Evolutionary conservation across 2,113 vertebrate species (phyloP).

Genomic region (Sturnira hondurensis): DNA sequence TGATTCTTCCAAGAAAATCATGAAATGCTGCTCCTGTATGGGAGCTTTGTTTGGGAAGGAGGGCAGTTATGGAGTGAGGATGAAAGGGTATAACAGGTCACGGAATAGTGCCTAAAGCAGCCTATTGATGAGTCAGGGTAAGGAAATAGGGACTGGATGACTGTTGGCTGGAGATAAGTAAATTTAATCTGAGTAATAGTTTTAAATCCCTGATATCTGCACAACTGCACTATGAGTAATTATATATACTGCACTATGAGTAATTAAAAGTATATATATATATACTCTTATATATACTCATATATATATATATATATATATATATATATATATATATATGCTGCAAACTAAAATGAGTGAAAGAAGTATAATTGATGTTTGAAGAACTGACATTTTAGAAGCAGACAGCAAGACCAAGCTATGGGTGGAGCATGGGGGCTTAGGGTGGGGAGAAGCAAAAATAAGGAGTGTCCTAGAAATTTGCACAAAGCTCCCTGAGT

Average conservation of each 20-base stretch:
- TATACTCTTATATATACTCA: too few relatives aligned
- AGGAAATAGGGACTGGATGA: background rate
- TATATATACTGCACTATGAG: fast-evolving
- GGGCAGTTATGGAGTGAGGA: fast-evolving
- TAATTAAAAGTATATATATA: too few relatives aligned
- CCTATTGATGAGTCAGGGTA: background rate
- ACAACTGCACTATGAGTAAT: background rate
- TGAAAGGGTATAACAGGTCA: background rate
- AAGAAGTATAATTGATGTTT: background rate
- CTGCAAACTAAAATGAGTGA: background rate
- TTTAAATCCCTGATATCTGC: background rate
- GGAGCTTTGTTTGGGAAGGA: background rate
- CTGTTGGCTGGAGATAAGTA: background rate
- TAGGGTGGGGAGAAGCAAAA: background rate
- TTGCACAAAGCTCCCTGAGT: background rate
- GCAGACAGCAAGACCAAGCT: background rate
- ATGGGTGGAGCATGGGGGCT: too few relatives aligned
- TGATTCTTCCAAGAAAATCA: background rate
- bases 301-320: too few relatives aligned
- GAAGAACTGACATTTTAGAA: background rate
- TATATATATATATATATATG: too few relatives aligned
- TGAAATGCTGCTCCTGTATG: background rate
- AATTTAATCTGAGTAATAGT: background rate
- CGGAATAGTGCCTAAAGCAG: background rate
- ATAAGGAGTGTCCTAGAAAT: background rate